A percentile compares a stretch with the other conserved stretches of the same genome.
Conservation (phyloP, 2,888 invertebrate genomes). For the Plebejus melissa region DNA sequence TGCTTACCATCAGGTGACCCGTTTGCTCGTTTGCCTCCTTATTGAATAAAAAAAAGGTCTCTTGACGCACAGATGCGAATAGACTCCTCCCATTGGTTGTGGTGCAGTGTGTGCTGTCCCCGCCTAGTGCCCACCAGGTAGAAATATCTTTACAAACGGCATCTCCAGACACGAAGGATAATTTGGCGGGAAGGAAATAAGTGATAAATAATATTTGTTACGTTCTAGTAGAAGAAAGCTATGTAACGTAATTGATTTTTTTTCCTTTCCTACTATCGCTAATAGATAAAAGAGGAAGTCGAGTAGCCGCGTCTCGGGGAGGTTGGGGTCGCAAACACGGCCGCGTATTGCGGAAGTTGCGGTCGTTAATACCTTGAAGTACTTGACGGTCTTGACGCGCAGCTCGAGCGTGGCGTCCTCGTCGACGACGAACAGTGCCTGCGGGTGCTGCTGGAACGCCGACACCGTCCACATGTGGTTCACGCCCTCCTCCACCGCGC, state of each 20-base stretch:
- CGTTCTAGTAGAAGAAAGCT: too few relatives aligned
- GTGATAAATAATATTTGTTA: too few relatives aligned
- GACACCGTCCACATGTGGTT: slow-evolving; percentile 99
- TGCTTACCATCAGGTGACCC: too few relatives aligned
- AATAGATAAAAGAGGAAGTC: background rate
- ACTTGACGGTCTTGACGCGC: slow-evolving; percentile 98
- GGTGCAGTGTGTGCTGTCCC: too few relatives aligned
- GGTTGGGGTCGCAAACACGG: background rate
- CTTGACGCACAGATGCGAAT: too few relatives aligned
- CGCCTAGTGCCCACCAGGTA: too few relatives aligned
- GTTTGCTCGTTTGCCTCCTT: too few relatives aligned
- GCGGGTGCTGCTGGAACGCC: slow-evolving; percentile 97
- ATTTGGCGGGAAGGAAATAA: too few relatives aligned
- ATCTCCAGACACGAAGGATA: too few relatives aligned
- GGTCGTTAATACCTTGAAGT: slow-evolving; percentile 88
- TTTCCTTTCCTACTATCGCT: background rate
- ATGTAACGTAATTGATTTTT: background rate
- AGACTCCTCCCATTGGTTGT: too few relatives aligned
- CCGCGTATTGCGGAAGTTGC: background rate
- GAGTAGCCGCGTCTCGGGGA: background rate
- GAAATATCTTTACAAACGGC: too few relatives aligned
- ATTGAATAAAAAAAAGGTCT: too few relatives aligned
- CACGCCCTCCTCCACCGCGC: slow-evolving; percentile 98
- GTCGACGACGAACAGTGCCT: slow-evolving; percentile 96
- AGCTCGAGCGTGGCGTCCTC: slow-evolving; percentile 98